phyloP scores from a whole-genome alignment of 2,797 vertebrate genomes.

The Urophycis tenuis region DNA sequence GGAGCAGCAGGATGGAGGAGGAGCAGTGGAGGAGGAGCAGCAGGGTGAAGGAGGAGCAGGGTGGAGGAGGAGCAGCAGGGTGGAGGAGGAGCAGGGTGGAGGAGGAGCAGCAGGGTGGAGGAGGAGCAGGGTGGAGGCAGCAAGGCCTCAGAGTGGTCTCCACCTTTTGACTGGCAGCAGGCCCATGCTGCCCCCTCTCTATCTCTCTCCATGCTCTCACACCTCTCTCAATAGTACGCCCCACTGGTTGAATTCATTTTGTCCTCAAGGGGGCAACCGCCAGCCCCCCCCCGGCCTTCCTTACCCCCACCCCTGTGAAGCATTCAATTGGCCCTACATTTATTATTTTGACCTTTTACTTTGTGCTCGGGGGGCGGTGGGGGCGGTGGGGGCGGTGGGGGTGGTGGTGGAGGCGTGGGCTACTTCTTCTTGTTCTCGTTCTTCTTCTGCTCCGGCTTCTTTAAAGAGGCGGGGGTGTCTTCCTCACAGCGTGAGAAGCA shows the following conservation, averaged over 20 bases:
- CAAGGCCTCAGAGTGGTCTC: constrained; percentile 61
- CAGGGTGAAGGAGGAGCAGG: too few relatives aligned
- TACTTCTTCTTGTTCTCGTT: background rate
- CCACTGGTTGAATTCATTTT: constrained; percentile 73
- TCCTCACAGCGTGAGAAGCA: constrained; percentile 64
- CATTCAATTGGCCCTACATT: constrained; percentile 76
- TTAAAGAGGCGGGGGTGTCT: constrained; percentile 61
- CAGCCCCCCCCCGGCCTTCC: constrained; percentile 37
- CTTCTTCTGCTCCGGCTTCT: too few relatives aligned
- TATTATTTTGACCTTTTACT: constrained; percentile 80
- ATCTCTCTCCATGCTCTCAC: too few relatives aligned
- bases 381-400: background rate
- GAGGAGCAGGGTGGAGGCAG: too few relatives aligned
- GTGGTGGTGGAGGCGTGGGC: background rate
- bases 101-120: too few relatives aligned
- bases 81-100: too few relatives aligned
- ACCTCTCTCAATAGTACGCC: constrained; percentile 58
- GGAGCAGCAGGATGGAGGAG: too few relatives aligned
- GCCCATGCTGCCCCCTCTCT: constrained; percentile 61
- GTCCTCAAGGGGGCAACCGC: constrained; percentile 60
- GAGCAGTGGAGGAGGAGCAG: too few relatives aligned
- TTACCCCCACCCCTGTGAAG: constrained; percentile 45
- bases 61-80: too few relatives aligned
- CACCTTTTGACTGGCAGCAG: constrained; percentile 61
- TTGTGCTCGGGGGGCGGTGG: constrained; percentile 33